phyloP scores from a whole-genome alignment of 2,113 vertebrate species.

The Pterocles gutturalis region DNA sequence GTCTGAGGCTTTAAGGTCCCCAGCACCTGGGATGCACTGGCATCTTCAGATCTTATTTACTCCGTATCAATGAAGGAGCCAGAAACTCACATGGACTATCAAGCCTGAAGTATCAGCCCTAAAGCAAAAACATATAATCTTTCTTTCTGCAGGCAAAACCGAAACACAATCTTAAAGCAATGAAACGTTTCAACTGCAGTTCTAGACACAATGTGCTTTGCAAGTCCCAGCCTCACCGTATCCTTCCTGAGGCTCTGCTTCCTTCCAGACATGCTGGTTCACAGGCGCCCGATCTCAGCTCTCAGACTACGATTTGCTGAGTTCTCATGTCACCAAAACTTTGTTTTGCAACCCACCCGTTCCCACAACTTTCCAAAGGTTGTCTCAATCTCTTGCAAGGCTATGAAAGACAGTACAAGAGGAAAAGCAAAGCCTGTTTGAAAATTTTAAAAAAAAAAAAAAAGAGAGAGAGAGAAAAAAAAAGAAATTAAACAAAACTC shows the following conservation, averaged over 20 bases:
- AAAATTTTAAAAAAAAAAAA: background rate
- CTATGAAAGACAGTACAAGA: background rate
- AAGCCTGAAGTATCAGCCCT: background rate
- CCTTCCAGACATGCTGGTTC: slow-evolving; percentile 29
- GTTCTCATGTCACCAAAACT: background rate
- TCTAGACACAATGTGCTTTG: background rate
- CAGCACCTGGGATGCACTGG: background rate
- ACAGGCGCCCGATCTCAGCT: background rate
- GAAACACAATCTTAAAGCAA: background rate
- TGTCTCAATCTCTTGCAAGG: background rate
- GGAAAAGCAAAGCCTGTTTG: background rate
- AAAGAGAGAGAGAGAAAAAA: fast-evolving
- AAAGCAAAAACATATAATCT: background rate
- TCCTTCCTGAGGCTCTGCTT: slow-evolving; percentile 62
- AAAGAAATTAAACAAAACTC: background rate
- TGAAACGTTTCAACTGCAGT: background rate
- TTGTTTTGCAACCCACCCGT: slow-evolving; percentile 37
- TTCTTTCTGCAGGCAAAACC: slow-evolving; percentile 7
- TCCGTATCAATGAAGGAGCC: background rate
- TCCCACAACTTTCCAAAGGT: slow-evolving; percentile 53
- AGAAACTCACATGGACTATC: background rate
- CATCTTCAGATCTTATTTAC: background rate
- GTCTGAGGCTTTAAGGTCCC: background rate
- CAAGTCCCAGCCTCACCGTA: background rate
- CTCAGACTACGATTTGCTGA: background rate